Conservation (phyloP, 1,140 invertebrate species). For the Alviniconcha marisindica region DNA sequence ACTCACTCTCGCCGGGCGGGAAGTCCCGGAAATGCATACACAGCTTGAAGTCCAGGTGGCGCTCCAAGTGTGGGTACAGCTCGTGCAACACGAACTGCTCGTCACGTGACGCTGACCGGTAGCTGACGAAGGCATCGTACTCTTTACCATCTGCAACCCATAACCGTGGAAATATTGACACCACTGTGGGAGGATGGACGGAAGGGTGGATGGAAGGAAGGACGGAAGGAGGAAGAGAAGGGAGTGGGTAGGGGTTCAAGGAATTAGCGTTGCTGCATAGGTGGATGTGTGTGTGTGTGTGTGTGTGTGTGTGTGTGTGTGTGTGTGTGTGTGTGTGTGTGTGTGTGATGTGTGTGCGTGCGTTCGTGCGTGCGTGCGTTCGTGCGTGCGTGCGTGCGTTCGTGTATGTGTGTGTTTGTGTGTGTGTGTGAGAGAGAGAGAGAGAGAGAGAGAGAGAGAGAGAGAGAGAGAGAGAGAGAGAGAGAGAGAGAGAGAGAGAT, state of each 20-base stretch:
- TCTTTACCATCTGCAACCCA: slow-evolving; percentile 63
- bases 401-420: too few species aligned
- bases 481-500: too few species aligned
- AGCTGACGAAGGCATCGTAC: slow-evolving; percentile 71
- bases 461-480: too few species aligned
- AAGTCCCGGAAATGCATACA: slow-evolving; percentile 72
- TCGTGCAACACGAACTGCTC: slow-evolving; percentile 68
- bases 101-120: slow-evolving; percentile 62
- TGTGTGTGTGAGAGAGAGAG: too few species aligned
- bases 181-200: not conserved
- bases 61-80: slow-evolving; percentile 66
- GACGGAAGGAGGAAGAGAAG: not conserved
- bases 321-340: not conserved
- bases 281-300: not conserved
- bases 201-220: not conserved
- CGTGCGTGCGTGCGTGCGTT: too few species aligned
- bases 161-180: not conserved
- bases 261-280: not conserved
- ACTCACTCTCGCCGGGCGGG: slow-evolving; percentile 68
- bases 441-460: too few species aligned
- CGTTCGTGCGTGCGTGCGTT: too few species aligned
- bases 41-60: slow-evolving; percentile 66
- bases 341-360: too few species aligned
- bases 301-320: not conserved
- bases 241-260: not conserved